Evolutionary conservation across 2,888 invertebrate genomes (phyloP).

Genomic region (Caenorhabditis becei): DNA sequence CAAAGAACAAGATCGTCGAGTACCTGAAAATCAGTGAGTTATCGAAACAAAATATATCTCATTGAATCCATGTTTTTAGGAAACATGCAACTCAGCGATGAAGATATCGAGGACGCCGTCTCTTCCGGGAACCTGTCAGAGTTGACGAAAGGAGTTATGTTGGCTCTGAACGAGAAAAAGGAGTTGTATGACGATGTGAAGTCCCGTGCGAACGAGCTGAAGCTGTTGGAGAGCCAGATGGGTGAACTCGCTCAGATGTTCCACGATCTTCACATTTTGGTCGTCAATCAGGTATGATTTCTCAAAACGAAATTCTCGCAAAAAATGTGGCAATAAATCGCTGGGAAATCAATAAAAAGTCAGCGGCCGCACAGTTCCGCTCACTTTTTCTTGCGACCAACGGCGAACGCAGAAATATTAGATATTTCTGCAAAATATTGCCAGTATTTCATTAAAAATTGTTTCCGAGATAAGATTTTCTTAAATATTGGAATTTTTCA

Average conservation of each 20-base stretch:
- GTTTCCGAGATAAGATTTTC: not conserved
- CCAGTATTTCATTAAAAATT: not conserved
- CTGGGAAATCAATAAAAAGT: not conserved
- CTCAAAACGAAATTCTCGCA: not conserved
- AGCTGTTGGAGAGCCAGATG: slow-evolving; percentile 55
- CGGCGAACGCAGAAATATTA: too few species aligned
- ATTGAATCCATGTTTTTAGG: slow-evolving; percentile 17
- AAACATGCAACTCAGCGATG: slow-evolving; percentile 60
- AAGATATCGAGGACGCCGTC: slow-evolving; percentile 61
- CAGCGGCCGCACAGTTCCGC: not conserved
- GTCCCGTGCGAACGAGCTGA: slow-evolving; percentile 58
- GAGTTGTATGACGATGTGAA: slow-evolving; percentile 62
- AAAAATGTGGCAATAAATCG: slow-evolving; percentile 1
- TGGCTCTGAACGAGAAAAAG: slow-evolving; percentile 58
- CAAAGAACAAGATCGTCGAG: slow-evolving; percentile 56
- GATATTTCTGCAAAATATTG: too few species aligned
- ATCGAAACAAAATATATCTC: not conserved
- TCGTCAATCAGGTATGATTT: slow-evolving; percentile 53
- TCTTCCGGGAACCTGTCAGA: slow-evolving; percentile 61
- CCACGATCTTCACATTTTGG: slow-evolving; percentile 61
- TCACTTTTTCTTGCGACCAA: not conserved
- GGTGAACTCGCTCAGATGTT: slow-evolving; percentile 60
- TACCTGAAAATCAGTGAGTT: slow-evolving; percentile 64
- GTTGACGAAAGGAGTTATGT: slow-evolving; percentile 61
- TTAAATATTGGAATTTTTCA: slow-evolving; percentile 15